Evolutionary conservation across 2,888 invertebrate genomes (phyloP).

Genomic region (Polymixis lichenea): DNA sequence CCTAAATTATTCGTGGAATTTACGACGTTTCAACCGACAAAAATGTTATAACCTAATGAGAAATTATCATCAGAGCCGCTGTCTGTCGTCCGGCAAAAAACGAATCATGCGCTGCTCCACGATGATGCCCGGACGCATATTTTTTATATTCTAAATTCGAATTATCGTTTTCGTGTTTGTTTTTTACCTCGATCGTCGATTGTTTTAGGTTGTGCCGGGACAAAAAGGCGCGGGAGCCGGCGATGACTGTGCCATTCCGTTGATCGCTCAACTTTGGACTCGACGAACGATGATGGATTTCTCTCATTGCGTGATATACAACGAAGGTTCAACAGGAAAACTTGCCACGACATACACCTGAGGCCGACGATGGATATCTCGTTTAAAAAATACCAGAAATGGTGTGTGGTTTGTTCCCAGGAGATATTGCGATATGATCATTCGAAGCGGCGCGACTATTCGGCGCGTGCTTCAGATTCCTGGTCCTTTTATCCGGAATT

Average conservation of each 20-base stretch:
- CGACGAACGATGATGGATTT: slow-evolving; percentile 68
- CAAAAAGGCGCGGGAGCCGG: slow-evolving; percentile 83
- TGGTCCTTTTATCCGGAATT: slow-evolving; percentile 80
- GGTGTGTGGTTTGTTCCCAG: slow-evolving; percentile 76
- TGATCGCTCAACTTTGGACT: slow-evolving; percentile 70
- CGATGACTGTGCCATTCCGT: slow-evolving; percentile 84
- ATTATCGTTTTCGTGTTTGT: slow-evolving; percentile 83
- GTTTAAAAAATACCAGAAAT: slow-evolving; percentile 70
- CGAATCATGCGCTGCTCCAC: slow-evolving; percentile 78
- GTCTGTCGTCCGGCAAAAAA: slow-evolving; percentile 85
- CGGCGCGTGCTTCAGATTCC: slow-evolving; percentile 89
- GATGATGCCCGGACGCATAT: slow-evolving; percentile 80
- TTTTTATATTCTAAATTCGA: slow-evolving; percentile 85
- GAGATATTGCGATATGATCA: slow-evolving; percentile 88
- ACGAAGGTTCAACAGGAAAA: slow-evolving; percentile 68
- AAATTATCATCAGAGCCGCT: slow-evolving; percentile 87
- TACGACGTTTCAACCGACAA: slow-evolving; percentile 88
- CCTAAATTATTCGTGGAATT: slow-evolving; percentile 90
- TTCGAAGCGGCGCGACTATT: slow-evolving; percentile 79
- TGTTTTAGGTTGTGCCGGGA: slow-evolving; percentile 84
- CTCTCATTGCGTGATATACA: slow-evolving; percentile 73
- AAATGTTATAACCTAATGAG: slow-evolving; percentile 90
- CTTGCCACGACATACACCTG: slow-evolving; percentile 69
- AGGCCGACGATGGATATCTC: slow-evolving; percentile 75
- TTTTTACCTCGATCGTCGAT: slow-evolving; percentile 82